These are phyloP conservation scores for Sicus ferrugineus DNA, from an alignment of 2,888 invertebrate genomes.

Conservation along the genomic window DNA sequence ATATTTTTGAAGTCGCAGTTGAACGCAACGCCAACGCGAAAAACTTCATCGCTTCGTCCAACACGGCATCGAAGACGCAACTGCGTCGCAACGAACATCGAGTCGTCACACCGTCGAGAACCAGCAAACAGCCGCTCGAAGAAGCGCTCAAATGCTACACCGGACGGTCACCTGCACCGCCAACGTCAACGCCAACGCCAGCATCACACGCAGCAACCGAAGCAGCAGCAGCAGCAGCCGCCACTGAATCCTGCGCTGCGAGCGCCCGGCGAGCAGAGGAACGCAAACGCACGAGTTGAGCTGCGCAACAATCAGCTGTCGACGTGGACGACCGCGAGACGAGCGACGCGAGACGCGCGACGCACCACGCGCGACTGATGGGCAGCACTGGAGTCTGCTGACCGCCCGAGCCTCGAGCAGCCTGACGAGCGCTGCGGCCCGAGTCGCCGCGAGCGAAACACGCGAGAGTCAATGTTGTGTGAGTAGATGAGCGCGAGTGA, in stretches of 20 bases:
- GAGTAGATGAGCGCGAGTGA: neutral
- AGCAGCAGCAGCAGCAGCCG: conserved; percentile 19
- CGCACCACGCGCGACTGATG: neutral
- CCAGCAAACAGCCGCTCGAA: conserved; percentile 29
- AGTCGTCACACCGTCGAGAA: neutral
- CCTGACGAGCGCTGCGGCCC: neutral
- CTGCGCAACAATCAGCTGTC: neutral
- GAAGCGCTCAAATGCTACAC: conserved; percentile 30
- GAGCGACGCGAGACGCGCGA: neutral
- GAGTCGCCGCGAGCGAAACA: too few relatives aligned
- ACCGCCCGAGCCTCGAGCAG: neutral
- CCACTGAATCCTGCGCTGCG: conserved; percentile 4
- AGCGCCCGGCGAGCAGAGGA: neutral
- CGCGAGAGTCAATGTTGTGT: conserved; percentile 9
- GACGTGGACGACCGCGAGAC: neutral
- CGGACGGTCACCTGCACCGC: conserved; percentile 30
- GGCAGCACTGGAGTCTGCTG: neutral
- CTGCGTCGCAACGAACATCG: conserved; percentile 28
- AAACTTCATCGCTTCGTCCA: conserved; percentile 21
- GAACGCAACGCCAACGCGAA: conserved; percentile 25
- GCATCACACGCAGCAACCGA: conserved; percentile 16
- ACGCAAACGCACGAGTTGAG: neutral
- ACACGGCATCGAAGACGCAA: conserved; percentile 34
- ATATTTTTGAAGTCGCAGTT: conserved; percentile 16
- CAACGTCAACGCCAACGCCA: conserved; percentile 15